Conservation (phyloP, 2,113 vertebrate genomes). For the Corynorhinus townsendii region DNA sequence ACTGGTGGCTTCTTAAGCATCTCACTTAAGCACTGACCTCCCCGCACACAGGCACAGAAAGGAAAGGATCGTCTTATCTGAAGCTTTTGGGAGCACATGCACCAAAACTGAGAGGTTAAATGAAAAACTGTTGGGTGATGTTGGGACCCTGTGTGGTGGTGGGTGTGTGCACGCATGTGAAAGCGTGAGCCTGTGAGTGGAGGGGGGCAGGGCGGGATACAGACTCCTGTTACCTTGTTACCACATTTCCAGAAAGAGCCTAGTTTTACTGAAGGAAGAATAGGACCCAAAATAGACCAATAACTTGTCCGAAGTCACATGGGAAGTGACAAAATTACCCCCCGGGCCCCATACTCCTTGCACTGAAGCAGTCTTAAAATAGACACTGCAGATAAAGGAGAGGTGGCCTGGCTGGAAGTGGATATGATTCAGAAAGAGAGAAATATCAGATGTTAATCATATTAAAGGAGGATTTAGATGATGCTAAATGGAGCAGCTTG, state of each 20-base stretch:
- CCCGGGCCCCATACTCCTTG: slow-evolving; percentile 49
- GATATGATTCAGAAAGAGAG: slow-evolving; percentile 70
- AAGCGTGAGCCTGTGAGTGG: not conserved
- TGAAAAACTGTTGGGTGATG: not conserved
- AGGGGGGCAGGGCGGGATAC: too few relatives aligned
- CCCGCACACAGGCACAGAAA: slow-evolving; percentile 78
- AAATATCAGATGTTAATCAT: slow-evolving; percentile 87
- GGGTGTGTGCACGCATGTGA: rapidly evolving
- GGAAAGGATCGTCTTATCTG: slow-evolving; percentile 69
- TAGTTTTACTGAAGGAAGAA: slow-evolving; percentile 14
- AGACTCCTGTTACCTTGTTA: not conserved
- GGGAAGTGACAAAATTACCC: slow-evolving; percentile 66
- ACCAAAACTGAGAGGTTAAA: not conserved
- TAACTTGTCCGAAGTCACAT: slow-evolving; percentile 67
- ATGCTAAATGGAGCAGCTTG: slow-evolving; percentile 89
- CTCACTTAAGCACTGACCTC: slow-evolving; percentile 70
- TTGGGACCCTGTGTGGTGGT: not conserved
- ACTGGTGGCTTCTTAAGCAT: slow-evolving; percentile 76
- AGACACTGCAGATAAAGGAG: slow-evolving; percentile 63
- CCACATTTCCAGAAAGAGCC: slow-evolving; percentile 2
- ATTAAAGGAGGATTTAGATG: slow-evolving; percentile 89
- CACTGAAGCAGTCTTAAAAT: slow-evolving; percentile 55
- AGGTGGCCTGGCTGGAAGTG: slow-evolving; percentile 51
- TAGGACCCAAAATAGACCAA: slow-evolving; percentile 51
- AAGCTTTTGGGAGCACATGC: slow-evolving; percentile 44